Evolutionary conservation across 2,888 invertebrate genomes (phyloP), one percentile per base, ranked within the genome.

Genomic region (Zhuqinia jingwanae): DNA sequence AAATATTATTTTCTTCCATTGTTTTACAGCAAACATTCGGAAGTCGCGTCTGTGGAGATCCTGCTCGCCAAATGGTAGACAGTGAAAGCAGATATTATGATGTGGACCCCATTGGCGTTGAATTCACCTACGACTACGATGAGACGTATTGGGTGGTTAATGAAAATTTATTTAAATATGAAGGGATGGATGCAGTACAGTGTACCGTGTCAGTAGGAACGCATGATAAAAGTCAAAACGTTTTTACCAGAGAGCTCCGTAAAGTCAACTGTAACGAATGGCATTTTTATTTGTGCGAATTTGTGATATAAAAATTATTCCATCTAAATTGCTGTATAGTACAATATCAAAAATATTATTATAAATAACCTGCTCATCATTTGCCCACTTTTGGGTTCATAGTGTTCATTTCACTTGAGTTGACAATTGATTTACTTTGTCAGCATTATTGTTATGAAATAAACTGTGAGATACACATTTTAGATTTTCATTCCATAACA

Each of bases 211-310:
- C 84, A 45, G 47, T 5, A 6, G 70, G n/a, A 36, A 50, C 36
- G 1, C 27, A 50, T 3, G 63, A 30, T 25, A 36, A 78, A 20
- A 25, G 11, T 11, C 15, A 20, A 30, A 63, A 47, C 13, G 0
- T 13, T 15, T 70, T 68, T 77, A 30, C 6, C 20, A 65, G 84
- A 42, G 20, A 22, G 15, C 42, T 84, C 1, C 22, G 15, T 3
- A 84, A 77, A 68, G 84, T 84, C 10, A 77, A 65, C n/a, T 84
- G 84, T 27, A 36, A 76, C 1, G 84, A 84, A 27, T 84, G 84
- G 84, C 84, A 84, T 77, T 84, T 84, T 56, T 84, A 84, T 70
- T 20, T 84, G 6, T 84, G 84, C 20, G 84, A 84, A 68, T 27
- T 42, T 27, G 65, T 76, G 13, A 13, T 65, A 15, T 79, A 63